Conservation (phyloP, 2,888 invertebrate genomes). For the Eucera pruinosa region DNA sequence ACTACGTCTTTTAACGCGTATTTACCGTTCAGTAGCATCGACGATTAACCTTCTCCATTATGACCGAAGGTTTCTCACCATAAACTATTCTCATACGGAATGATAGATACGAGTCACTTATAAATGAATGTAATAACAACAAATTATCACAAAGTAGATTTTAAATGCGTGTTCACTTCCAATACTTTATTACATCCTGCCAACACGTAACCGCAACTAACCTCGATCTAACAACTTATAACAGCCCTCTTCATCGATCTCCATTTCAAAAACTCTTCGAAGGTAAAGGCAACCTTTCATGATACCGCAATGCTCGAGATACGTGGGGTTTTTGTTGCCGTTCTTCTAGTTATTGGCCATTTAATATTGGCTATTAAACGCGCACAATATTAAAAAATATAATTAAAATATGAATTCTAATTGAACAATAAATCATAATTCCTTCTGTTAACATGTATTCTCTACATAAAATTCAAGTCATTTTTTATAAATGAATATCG, state of each 20-base stretch:
- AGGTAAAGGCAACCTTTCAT: slow-evolving; percentile 54
- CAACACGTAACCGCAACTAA: slow-evolving; percentile 38
- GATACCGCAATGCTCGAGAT: background rate
- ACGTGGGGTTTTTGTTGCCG: slow-evolving; percentile 44
- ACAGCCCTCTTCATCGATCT: slow-evolving; percentile 46
- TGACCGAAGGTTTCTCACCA: slow-evolving; percentile 6
- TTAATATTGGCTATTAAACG: background rate
- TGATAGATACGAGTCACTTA: background rate
- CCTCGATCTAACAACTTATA: slow-evolving; percentile 53
- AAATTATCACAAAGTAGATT: slow-evolving; percentile 20
- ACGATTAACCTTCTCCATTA: slow-evolving; percentile 41
- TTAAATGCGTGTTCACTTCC: slow-evolving; percentile 19
- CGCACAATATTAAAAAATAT: background rate
- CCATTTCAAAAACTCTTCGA: slow-evolving; percentile 57
- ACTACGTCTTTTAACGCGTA: slow-evolving; percentile 18
- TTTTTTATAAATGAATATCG: too few relatives aligned
- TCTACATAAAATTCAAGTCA: too few relatives aligned
- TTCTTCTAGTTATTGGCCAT: slow-evolving; percentile 31
- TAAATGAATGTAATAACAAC: slow-evolving; percentile 5
- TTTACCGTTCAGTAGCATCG: slow-evolving; percentile 33
- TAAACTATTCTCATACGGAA: slow-evolving; percentile 2
- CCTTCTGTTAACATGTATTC: background rate
- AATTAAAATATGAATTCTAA: too few relatives aligned
- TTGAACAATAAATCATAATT: too few relatives aligned
- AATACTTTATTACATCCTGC: slow-evolving; percentile 22